A percentile compares a stretch with the other conserved stretches of the same genome.
Evolutionary conservation across 2,888 invertebrate species (phyloP).

Genomic region (Scaptomyza cyrtandrae): DNA sequence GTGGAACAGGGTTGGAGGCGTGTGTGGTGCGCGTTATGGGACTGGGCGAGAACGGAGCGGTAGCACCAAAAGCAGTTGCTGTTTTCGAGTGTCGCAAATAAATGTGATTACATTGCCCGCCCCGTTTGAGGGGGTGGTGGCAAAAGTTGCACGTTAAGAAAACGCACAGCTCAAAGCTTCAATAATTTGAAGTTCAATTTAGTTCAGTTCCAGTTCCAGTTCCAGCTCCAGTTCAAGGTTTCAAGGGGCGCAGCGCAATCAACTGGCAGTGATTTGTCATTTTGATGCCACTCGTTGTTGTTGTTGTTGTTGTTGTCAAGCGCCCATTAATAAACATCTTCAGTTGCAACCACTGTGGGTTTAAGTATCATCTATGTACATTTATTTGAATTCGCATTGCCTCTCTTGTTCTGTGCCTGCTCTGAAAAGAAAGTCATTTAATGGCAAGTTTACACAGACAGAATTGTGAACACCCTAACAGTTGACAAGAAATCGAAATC

Average conservation of each 20-base stretch:
- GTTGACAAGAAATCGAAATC: not conserved
- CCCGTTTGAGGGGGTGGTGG: slow-evolving; percentile 8
- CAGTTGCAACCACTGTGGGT: slow-evolving; percentile 23
- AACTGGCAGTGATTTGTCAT: slow-evolving; percentile 72
- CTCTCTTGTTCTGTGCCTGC: not conserved
- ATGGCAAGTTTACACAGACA: not conserved
- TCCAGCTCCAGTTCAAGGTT: not conserved
- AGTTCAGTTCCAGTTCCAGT: not conserved
- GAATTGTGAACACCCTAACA: slow-evolving; percentile 19
- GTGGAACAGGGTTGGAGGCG: slow-evolving; percentile 24
- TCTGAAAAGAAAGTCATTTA: slow-evolving; percentile 1
- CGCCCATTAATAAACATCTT: slow-evolving; percentile 69
- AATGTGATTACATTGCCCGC: slow-evolving; percentile 70
- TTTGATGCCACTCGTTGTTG: slow-evolving; percentile 51
- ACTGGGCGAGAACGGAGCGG: not conserved
- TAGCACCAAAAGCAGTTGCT: slow-evolving; percentile 4
- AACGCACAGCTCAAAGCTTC: not conserved
- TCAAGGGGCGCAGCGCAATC: slow-evolving; percentile 3
- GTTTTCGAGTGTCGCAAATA: slow-evolving; percentile 69
- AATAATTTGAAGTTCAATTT: not conserved
- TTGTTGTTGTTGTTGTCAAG: slow-evolving; percentile 35
- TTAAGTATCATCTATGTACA: slow-evolving; percentile 24
- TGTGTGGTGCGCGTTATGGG: slow-evolving; percentile 53
- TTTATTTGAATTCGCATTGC: slow-evolving; percentile 18
- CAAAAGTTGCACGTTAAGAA: slow-evolving; percentile 11